These are phyloP conservation scores for Congeria kusceri DNA, from an alignment of 2,888 invertebrate genomes.

Conservation along the genomic window DNA sequence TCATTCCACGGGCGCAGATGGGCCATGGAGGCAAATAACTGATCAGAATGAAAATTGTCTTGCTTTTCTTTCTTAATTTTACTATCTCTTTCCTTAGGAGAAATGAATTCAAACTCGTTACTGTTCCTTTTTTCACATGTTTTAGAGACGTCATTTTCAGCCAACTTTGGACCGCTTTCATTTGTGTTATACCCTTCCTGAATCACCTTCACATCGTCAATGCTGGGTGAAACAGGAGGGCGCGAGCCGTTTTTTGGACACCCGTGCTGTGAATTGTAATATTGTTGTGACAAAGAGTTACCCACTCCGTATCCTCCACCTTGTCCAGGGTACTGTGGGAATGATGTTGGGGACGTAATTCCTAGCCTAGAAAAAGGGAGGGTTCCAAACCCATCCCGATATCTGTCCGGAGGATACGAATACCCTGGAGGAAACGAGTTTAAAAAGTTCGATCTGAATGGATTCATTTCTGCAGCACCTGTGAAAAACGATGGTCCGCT, in stretches of 20 bases:
- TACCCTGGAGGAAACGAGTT: constrained; percentile 66
- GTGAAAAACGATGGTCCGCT: constrained; percentile 68
- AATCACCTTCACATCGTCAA: constrained; percentile 72
- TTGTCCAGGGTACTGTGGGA: constrained; percentile 60
- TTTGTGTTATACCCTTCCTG: constrained; percentile 71
- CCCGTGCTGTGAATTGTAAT: constrained; percentile 70
- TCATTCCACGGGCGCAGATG: constrained; percentile 48
- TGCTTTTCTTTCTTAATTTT: neutral
- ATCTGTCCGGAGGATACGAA: constrained; percentile 65
- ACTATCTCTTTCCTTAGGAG: neutral
- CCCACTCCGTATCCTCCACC: constrained; percentile 56
- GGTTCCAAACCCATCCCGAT: constrained; percentile 57
- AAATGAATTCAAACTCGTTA: neutral
- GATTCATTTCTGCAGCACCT: constrained; percentile 65
- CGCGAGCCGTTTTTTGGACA: constrained; percentile 77
- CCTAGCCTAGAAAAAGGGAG: constrained; percentile 62
- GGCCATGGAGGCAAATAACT: constrained; percentile 31
- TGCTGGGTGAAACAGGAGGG: constrained; percentile 76
- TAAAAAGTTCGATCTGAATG: constrained; percentile 67
- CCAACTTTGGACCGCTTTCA: constrained; percentile 22
- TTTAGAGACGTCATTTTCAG: neutral
- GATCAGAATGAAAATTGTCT: neutral
- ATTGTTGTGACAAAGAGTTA: constrained; percentile 63
- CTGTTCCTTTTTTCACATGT: neutral
- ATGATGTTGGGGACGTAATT: constrained; percentile 56